Evolutionary conservation across 2,113 vertebrate genomes (phyloP).

Genomic region (Callithrix jacchus): DNA sequence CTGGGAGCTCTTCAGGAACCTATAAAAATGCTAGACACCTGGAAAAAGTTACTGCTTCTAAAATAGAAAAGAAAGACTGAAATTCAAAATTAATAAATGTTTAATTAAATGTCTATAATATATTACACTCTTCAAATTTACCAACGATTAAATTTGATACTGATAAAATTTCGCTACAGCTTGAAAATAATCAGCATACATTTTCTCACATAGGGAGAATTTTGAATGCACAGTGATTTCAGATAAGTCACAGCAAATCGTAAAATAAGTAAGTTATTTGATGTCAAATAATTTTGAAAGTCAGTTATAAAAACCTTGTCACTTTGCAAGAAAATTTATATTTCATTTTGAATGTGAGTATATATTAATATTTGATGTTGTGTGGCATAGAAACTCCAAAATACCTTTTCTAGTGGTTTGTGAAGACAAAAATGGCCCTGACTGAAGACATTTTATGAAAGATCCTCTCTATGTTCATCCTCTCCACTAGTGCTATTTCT

Average conservation of each 20-base stretch:
- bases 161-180: constrained; percentile 6
- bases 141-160: background rate
- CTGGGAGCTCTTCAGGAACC: background rate
- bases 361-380: background rate
- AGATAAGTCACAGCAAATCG: background rate
- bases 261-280: background rate
- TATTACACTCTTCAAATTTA: background rate
- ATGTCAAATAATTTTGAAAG: constrained; percentile 32
- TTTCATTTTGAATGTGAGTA: background rate
- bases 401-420: background rate
- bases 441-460: background rate
- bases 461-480: no score
- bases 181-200: background rate
- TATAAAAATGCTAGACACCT: background rate
- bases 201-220: background rate
- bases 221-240: constrained; percentile 25
- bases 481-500: background rate
- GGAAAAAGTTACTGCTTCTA: background rate
- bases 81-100: constrained; percentile 19
- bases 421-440: background rate
- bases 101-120: background rate
- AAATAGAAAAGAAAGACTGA: background rate
- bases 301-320: constrained; percentile 36
- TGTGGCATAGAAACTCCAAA: background rate
- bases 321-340: background rate